A percentile compares a stretch with the other conserved stretches of the same genome.
phyloP scores from a whole-genome alignment of 2,797 vertebrate genomes.

The Clarias laeviceps region DNA sequence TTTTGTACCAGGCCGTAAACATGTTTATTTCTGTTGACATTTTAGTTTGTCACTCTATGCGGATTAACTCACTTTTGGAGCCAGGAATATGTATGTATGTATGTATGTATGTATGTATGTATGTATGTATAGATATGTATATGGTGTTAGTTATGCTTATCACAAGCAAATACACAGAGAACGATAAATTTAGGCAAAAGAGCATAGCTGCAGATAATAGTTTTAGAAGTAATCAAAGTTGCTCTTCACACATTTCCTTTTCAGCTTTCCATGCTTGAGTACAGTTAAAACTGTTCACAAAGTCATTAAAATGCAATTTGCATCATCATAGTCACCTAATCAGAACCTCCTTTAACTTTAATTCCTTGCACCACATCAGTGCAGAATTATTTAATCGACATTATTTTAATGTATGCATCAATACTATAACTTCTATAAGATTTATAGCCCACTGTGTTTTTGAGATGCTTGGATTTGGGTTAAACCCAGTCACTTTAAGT shows the following conservation, averaged over 20 bases:
- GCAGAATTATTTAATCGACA: neutral
- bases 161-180: neutral
- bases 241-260: neutral
- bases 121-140: too few relatives aligned
- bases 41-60: too few relatives aligned
- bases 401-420: neutral
- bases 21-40: too few relatives aligned
- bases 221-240: neutral
- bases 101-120: too few relatives aligned
- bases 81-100: too few relatives aligned
- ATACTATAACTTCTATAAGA: neutral
- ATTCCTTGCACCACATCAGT: neutral
- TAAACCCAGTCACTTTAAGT: too few relatives aligned
- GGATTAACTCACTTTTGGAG: too few relatives aligned
- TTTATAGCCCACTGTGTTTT: neutral
- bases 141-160: too few relatives aligned
- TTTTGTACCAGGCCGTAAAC: too few relatives aligned
- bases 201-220: neutral
- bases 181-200: neutral
- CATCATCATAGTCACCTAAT: neutral
- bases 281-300: neutral
- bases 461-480: neutral
- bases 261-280: neutral
- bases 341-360: constrained; percentile 1
- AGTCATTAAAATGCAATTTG: constrained; percentile 1